phyloP scores from a whole-genome alignment of 2,113 vertebrate genomes.

The Sciurus niger region DNA sequence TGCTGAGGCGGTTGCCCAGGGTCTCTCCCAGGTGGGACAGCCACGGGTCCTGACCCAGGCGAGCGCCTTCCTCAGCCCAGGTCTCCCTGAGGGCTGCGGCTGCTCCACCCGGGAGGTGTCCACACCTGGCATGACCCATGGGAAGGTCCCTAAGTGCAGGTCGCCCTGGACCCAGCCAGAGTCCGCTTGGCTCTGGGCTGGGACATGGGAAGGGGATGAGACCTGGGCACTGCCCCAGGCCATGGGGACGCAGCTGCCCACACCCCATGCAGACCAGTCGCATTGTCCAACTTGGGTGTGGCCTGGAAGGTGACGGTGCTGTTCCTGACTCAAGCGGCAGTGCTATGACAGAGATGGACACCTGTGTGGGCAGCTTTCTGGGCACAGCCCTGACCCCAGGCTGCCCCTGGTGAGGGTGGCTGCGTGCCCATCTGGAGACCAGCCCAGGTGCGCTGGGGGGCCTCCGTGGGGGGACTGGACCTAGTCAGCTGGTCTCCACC shows the following conservation, averaged over 20 bases:
- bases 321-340: background rate
- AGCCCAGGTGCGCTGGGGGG: background rate
- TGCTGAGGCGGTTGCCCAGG: accelerated
- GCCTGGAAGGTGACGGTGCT: background rate
- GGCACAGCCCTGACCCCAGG: accelerated
- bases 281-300: background rate
- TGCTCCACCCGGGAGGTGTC: too few relatives aligned
- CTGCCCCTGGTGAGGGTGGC: accelerated
- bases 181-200: background rate
- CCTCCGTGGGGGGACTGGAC: accelerated
- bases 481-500: accelerated
- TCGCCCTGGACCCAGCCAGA: background rate
- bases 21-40: too few relatives aligned
- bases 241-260: accelerated
- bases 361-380: accelerated
- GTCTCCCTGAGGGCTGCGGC: too few relatives aligned
- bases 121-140: background rate
- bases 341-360: background rate
- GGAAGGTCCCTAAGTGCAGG: background rate
- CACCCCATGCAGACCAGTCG: accelerated
- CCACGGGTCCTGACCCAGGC: too few relatives aligned
- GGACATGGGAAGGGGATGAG: background rate
- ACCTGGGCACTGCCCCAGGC: too few relatives aligned
- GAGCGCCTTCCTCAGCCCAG: too few relatives aligned
- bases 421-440: background rate